Percentiles rank a stretch among this genome's conserved stretches.
phyloP scores from a whole-genome alignment of 2,797 vertebrate species.

The Paguma larvata region DNA sequence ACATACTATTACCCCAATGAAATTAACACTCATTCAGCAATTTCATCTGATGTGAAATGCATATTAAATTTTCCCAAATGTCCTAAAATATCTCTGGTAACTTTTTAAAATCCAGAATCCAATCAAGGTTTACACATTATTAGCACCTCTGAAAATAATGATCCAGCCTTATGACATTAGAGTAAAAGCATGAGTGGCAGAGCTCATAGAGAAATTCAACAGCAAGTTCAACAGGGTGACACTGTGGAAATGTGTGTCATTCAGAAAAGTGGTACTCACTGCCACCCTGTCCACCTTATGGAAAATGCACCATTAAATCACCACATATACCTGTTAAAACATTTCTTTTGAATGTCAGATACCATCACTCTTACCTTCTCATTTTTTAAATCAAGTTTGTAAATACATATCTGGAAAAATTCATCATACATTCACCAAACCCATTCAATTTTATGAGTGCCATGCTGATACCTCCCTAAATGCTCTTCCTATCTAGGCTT shows the following conservation, averaged over 20 bases:
- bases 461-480: background rate
- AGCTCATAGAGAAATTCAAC: background rate
- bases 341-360: slow-evolving; percentile 63
- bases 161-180: background rate
- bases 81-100: background rate
- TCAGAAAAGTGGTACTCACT: background rate
- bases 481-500: background rate
- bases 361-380: slow-evolving; percentile 42
- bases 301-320: slow-evolving; percentile 70
- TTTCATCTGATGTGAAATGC: background rate
- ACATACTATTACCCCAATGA: background rate
- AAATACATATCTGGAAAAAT: slow-evolving; percentile 28
- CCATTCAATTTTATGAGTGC: slow-evolving; percentile 6
- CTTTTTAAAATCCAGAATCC: background rate
- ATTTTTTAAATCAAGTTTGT: slow-evolving; percentile 68
- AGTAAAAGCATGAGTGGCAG: background rate
- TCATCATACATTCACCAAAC: background rate
- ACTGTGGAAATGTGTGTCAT: background rate
- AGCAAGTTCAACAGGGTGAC: background rate
- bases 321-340: background rate
- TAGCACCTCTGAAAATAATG: slow-evolving; percentile 22
- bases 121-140: background rate
- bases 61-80: background rate
- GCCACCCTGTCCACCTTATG: background rate
- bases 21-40: background rate